Evolutionary conservation across 2,113 vertebrate genomes (phyloP).

Genomic region (Chaetops frenatus): DNA sequence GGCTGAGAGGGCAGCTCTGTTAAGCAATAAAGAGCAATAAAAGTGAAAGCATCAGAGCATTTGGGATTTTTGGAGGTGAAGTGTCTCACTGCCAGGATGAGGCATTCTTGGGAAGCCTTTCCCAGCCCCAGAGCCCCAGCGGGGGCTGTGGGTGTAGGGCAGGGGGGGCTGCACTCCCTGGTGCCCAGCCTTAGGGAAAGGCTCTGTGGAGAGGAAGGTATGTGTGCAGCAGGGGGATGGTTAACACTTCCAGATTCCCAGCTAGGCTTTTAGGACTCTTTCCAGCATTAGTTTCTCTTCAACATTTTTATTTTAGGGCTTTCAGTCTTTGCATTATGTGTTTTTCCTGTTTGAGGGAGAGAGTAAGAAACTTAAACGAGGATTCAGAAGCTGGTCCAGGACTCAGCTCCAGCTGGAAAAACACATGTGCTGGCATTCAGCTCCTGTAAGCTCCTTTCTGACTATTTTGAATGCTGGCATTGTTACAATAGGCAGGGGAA

Average conservation of each 20-base stretch:
- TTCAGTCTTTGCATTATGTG: slow-evolving; percentile 55
- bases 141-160: neutral
- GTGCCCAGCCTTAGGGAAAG: rapidly evolving
- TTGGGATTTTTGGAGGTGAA: neutral
- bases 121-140: neutral
- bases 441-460: slow-evolving; percentile 60
- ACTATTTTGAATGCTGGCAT: slow-evolving; percentile 67
- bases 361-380: slow-evolving; percentile 63
- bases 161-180: neutral
- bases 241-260: neutral
- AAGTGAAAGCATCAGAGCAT: neutral
- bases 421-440: slow-evolving; percentile 68
- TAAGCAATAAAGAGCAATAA: neutral
- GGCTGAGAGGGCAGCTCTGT: neutral
- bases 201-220: neutral
- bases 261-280: slow-evolving; percentile 43
- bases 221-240: neutral
- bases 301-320: slow-evolving; percentile 60
- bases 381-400: slow-evolving; percentile 61
- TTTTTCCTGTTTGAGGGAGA: slow-evolving; percentile 58
- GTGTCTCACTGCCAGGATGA: neutral
- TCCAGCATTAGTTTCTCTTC: slow-evolving; percentile 53
- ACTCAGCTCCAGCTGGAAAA: slow-evolving; percentile 62
- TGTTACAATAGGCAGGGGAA: slow-evolving; percentile 63
- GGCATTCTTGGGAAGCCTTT: neutral